phyloP scores from a whole-genome alignment of 1,140 invertebrate genomes.

The Drosophila tropicalis region DNA sequence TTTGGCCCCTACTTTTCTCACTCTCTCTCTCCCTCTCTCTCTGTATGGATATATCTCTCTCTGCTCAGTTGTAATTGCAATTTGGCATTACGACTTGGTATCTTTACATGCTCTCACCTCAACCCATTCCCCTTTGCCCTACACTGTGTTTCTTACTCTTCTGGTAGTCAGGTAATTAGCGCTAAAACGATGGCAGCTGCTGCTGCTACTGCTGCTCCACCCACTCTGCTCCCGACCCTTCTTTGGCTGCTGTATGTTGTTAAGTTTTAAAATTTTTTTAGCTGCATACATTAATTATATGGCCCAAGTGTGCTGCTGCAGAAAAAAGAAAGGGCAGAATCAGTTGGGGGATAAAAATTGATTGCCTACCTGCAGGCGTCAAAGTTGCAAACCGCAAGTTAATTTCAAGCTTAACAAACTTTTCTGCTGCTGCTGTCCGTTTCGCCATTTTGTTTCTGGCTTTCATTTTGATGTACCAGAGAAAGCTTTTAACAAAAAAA shows the following conservation, averaged over 20 bases:
- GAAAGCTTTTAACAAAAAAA: slow-evolving; percentile 76
- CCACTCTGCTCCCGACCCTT: too few species aligned
- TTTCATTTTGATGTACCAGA: slow-evolving; percentile 72
- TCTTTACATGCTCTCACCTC: slow-evolving; percentile 5
- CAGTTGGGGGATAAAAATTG: slow-evolving; percentile 50
- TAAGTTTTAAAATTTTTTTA: slow-evolving; percentile 70
- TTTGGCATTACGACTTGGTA: slow-evolving; percentile 71
- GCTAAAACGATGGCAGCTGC: slow-evolving; percentile 73
- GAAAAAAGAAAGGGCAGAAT: slow-evolving; percentile 25
- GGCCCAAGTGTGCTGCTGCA: slow-evolving; percentile 56
- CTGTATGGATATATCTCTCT: too few species aligned
- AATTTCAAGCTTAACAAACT: slow-evolving; percentile 81
- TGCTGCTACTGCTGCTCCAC: slow-evolving; percentile 19
- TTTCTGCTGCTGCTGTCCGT: slow-evolving; percentile 26
- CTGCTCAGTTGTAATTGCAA: slow-evolving; percentile 70
- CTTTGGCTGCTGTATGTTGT: slow-evolving; percentile 8
- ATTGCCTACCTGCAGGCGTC: slow-evolving; percentile 78
- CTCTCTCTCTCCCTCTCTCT: too few species aligned
- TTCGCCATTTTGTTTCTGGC: slow-evolving; percentile 29
- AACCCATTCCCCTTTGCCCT: not conserved
- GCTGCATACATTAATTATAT: slow-evolving; percentile 77
- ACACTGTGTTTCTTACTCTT: not conserved
- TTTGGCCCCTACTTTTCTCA: slow-evolving; percentile 25
- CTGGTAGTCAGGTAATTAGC: slow-evolving; percentile 65
- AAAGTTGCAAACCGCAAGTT: slow-evolving; percentile 78